phyloP scores from a whole-genome alignment of 1,140 invertebrate species.

The Drosophila nebulosa region DNA sequence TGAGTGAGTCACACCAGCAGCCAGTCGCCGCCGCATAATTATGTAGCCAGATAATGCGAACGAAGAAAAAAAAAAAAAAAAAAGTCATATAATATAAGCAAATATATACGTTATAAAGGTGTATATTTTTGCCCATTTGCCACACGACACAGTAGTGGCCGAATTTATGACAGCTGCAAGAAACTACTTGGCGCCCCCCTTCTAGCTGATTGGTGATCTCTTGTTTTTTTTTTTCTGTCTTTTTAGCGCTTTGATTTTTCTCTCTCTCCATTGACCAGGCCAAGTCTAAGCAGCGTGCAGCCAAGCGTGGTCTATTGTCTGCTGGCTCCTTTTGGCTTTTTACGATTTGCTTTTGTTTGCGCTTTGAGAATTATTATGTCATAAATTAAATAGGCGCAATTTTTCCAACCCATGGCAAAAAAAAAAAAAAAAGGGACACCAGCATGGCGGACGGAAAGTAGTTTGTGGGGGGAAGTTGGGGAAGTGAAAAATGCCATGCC shows the following conservation, averaged over 20 bases:
- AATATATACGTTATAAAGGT: background rate
- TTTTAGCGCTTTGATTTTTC: slow-evolving; percentile 27
- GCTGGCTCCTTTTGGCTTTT: slow-evolving; percentile 44
- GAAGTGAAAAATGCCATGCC: slow-evolving; percentile 58
- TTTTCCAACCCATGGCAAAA: slow-evolving; percentile 48
- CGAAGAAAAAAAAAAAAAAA: too few relatives aligned
- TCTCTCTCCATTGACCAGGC: background rate
- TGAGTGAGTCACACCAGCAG: slow-evolving; percentile 52
- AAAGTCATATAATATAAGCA: background rate
- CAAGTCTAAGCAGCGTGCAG: background rate
- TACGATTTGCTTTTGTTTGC: slow-evolving; percentile 75
- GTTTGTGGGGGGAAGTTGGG: background rate
- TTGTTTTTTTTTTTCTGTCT: slow-evolving; percentile 36
- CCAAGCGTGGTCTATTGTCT: slow-evolving; percentile 55
- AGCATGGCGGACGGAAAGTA: background rate
- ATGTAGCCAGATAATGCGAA: slow-evolving; percentile 76
- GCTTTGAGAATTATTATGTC: slow-evolving; percentile 77
- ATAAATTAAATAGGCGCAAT: slow-evolving; percentile 76
- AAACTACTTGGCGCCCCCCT: slow-evolving; percentile 53
- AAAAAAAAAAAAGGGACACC: slow-evolving; percentile 42
- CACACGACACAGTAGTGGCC: slow-evolving; percentile 65
- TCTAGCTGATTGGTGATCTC: slow-evolving; percentile 59
- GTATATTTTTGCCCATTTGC: slow-evolving; percentile 44
- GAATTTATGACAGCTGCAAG: slow-evolving; percentile 72
- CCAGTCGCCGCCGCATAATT: slow-evolving; percentile 54